Base-by-base conservation (phyloP, 2,888 invertebrate genomes). In the Trachelus iudaicus region DNA sequence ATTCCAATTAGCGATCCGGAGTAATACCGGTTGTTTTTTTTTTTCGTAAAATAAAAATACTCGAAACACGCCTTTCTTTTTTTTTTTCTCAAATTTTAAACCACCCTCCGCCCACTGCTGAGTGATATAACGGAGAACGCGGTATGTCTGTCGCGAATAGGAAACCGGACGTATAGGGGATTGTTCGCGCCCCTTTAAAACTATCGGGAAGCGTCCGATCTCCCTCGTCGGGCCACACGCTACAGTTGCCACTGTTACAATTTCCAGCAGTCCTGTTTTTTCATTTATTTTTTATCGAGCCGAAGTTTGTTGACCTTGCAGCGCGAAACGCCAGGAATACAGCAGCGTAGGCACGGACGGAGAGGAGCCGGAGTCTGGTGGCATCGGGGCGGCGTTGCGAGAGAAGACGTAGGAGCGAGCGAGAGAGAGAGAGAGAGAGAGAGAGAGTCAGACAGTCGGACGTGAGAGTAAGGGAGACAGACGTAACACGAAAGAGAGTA, bases 281-380 rank as follows among this genome's bases (percentile, higher is more conserved):
- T 85, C 84, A 84, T 86, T 85, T 87, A 82, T 87, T 87, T 86
- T 87, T 85, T 84, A 86, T 86, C 86, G 85, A 84, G 84, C 83
- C 87, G 86, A 87, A 87, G 87, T 87, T 87, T 87, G 87, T 87
- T 87, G 87, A 87, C 87, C 87, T 87, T 87, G 86, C 87, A 86
- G 85, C 83, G 87, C 84, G 83, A 87, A 87, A 87, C 87, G 86
- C 87, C 86, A 86, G 86, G 86, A 86, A 87, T 86, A 86, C 83
- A 87, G 84, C 81, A 82, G 86, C 81, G 84, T 82, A 86, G 85
- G 86, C 84, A 85, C 82, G 85, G 85, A 84, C 83, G 82, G 79
- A 71, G 56, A 77, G 84, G 77, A 78, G 77, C 74, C 74, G 79
- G 80, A 71, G 68, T 37, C 75, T 75, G 76, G 79, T 33, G 40